Evolutionary conservation across 2,888 invertebrate species (phyloP).

Genomic region (Minunthozetes semirufus): DNA sequence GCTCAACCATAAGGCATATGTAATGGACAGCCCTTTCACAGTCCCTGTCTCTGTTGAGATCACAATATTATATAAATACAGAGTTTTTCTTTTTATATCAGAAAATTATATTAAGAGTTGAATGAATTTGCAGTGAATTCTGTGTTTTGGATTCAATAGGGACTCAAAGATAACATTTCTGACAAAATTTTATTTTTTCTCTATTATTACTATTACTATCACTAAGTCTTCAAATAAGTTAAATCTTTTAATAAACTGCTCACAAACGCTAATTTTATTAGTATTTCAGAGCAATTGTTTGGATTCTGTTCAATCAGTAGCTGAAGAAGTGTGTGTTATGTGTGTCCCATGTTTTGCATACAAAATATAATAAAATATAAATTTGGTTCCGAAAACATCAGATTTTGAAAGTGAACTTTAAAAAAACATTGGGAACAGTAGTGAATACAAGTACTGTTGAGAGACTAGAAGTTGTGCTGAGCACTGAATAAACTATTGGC

Average conservation of each 20-base stretch:
- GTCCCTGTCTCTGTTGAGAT: neutral
- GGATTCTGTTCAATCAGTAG: neutral
- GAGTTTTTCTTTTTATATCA: neutral
- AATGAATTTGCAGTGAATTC: neutral
- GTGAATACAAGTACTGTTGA: too few relatives aligned
- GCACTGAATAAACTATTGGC: neutral
- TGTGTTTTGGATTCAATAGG: neutral
- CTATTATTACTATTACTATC: slow-evolving; percentile 6
- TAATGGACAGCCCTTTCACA: neutral
- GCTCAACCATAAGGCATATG: neutral
- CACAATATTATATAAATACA: slow-evolving; percentile 21
- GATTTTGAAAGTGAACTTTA: slow-evolving; percentile 12
- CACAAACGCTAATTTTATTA: slow-evolving; percentile 3
- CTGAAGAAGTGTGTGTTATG: neutral
- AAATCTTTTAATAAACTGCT: slow-evolving; percentile 17
- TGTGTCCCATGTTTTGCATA: slow-evolving; percentile 13
- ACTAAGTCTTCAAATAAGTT: slow-evolving; percentile 1
- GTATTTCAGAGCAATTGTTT: slow-evolving; percentile 20
- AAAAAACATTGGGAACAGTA: slow-evolving; percentile 15
- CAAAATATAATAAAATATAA: slow-evolving; percentile 1
- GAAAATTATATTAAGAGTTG: slow-evolving; percentile 16
- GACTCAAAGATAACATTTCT: slow-evolving; percentile 9
- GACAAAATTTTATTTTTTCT: slow-evolving; percentile 21
- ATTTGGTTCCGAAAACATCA: slow-evolving; percentile 14
- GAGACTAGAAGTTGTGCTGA: neutral